Base-by-base conservation (phyloP, 2,888 invertebrate genomes). In the Polydesmus complanatus region DNA sequence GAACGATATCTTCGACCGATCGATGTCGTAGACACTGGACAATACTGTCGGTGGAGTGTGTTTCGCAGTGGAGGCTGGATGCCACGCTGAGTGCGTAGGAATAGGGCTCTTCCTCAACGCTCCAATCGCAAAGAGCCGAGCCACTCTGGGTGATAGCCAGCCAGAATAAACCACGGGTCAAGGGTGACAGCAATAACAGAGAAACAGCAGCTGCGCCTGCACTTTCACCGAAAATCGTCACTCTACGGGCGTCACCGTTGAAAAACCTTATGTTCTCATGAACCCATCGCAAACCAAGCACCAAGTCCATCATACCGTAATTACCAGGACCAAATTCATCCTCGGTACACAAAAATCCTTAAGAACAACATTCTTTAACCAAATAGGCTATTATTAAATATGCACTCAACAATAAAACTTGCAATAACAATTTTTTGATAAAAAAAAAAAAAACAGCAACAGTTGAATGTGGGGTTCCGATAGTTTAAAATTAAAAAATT, bases 271-370 rank as follows among this genome's bases (percentile, higher is more conserved):
- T 78, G 65, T 80, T 70, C 23, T 73, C 69, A 55, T 76, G 74
- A 2, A 79, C 76, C 80, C 80, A 81, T 54, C 76, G 66, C 25
- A 80, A 66, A 0, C 78, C 79, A 54, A 77, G 61, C 1, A 77
- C 66, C 52, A 77, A 71, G 68, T 81, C 81, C 25, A 75, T 69
- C 51, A 80, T 68, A 0, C 78, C 78, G 74, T 81, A 81, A 70
- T 84, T 84, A 21, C 84, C 84, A 0, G 83, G 77, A 1, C 81
- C 81, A 67, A 80, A 81, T 5, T 73, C 69, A 57, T 80, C 81
- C 62, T 81, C 80, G 14, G 82, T 77, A 57, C 82, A 82, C 47
- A 84, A 71, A 69, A 83, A 84, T 19, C 79, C 79, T 75, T 62
- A 2, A 63, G 64, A 22, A 58, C 58, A 22, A 50, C 5, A 23